Base-by-base conservation (phyloP, 1,140 invertebrate species). In the Ceratina calcarata region DNA sequence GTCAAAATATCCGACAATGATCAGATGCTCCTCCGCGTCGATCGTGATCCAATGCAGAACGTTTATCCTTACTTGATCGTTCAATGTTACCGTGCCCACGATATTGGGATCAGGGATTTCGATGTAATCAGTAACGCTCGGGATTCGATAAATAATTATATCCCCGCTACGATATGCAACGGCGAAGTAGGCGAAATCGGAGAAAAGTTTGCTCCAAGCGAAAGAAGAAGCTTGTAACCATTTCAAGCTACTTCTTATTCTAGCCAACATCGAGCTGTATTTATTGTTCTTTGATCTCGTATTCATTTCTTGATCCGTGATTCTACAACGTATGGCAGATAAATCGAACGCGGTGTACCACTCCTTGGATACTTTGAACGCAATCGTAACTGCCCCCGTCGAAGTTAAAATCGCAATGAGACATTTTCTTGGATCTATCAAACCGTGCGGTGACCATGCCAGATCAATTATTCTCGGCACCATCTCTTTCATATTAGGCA, bases 261-360 rank as follows among this genome's bases (percentile, higher is more conserved):
- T 53, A 22, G 8, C 7, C 60, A 58, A 60, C 53, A 37, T 60
- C 60, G 49, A 22, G n/a, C 20, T 6, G 69, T 73, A 24, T 67
- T 69, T 74, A 87, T 4, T 64, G 37, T 32, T 62, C 66, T 77
- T 73, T 64, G 82, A 16, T 71, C 32, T 64, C 58, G 0, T 8
- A 65, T 70, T 68, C 27, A 88, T 82, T 70, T 87, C 65, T 20
- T 87, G 32, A 13, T 88, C 65, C 3, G 92, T 45, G 61, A 65
- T 24, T n/a, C 85, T 78, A 0, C 73, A 77, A 72, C 88, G 91
- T 3, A 71, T 12, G 8, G 45, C 58, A 18, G 86, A 87, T 6
- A 93, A 53, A 45, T 92, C 87, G 57, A 82, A 86, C 20, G 89
- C 77, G 0, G 90, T 90, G 55, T 87, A 88, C 92, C 92, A 93